Conservation (phyloP, 2,113 vertebrate genomes). For the Nyctereutes procyonoides region DNA sequence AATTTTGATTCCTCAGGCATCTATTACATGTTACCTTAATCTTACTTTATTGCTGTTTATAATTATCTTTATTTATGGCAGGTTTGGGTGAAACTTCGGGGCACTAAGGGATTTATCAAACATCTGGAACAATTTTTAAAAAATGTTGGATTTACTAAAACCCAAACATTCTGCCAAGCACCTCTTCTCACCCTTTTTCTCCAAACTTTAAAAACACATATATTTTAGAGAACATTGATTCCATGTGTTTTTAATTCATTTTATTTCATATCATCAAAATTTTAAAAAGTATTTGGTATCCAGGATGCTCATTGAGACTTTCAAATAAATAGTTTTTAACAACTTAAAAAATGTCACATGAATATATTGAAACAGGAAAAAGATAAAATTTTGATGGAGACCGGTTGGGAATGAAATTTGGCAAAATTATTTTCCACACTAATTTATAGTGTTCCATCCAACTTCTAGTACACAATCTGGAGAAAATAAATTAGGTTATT, state of each 20-base stretch:
- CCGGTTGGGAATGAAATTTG: constrained; percentile 69
- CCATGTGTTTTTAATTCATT: constrained; percentile 78
- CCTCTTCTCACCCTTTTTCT: constrained; percentile 53
- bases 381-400: constrained; percentile 64
- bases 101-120: constrained; percentile 67
- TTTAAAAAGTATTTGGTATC: constrained; percentile 61
- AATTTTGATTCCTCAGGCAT: constrained; percentile 16
- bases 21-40: background rate
- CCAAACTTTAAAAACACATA: constrained; percentile 67
- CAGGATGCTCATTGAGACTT: constrained; percentile 59
- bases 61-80: constrained; percentile 77
- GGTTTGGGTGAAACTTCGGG: constrained; percentile 71
- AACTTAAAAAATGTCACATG: constrained; percentile 62
- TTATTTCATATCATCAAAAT: constrained; percentile 65
- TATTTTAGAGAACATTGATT: constrained; percentile 76
- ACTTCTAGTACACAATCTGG: constrained; percentile 52
- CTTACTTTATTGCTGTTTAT: constrained; percentile 61
- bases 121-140: constrained; percentile 79
- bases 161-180: constrained; percentile 69
- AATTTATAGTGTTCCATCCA: constrained; percentile 59
- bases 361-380: constrained; percentile 58
- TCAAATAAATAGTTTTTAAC: constrained; percentile 64
- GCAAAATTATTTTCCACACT: constrained; percentile 70
- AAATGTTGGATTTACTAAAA: constrained; percentile 70
- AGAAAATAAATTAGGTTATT: constrained; percentile 54